Evolutionary conservation across 2,113 vertebrate species (phyloP), one percentile per base, ranked within the genome.

Genomic region (Lycaon pictus): DNA sequence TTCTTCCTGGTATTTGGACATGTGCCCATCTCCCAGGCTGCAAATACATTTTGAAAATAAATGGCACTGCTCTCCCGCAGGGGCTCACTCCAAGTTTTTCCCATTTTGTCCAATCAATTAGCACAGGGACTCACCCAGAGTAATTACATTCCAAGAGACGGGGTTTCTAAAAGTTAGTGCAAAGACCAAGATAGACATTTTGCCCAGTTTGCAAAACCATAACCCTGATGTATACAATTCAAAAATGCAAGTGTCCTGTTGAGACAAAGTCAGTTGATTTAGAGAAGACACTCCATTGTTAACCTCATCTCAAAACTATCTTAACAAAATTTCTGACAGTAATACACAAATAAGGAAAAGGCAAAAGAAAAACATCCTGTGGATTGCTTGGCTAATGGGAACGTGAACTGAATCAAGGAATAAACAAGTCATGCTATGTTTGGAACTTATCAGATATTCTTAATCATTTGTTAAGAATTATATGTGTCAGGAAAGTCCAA

Each of bases 351-450:
- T 29, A 53, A 91, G 65, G 77, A 95, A 98, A 91, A 97, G 32
- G 53, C 60, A 90, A 88, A 97, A 85, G 77, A 51, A 95, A 98
- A 97, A 96, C 90, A 97, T 95, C 93, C 95, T 97, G 94, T 83
- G 96, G 96, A 89, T 80, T 94, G 51, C 35, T 87, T 23, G 86
- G 72, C 58, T 94, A 89, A 88, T 91, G 60, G 71, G 83, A 93
- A 79, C 15, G 9, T 71, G 32, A 51, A 69, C 11, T 3, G 17
- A 56, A 56, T 95, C 69, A 88, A 56, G 48, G 60, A 63, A 88
- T 77, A 96, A 97, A 97, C 58, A 98, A 79, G 9, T 56, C 60
- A 27, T 11, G 86, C 90, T 97, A 87, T 80, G 76, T 97, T 96
- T 96, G 89, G 93, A 86, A 74, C 58, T 84, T 84, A 86, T 77